phyloP scores from a whole-genome alignment of 2,113 vertebrate genomes.

The Geococcyx californianus region DNA sequence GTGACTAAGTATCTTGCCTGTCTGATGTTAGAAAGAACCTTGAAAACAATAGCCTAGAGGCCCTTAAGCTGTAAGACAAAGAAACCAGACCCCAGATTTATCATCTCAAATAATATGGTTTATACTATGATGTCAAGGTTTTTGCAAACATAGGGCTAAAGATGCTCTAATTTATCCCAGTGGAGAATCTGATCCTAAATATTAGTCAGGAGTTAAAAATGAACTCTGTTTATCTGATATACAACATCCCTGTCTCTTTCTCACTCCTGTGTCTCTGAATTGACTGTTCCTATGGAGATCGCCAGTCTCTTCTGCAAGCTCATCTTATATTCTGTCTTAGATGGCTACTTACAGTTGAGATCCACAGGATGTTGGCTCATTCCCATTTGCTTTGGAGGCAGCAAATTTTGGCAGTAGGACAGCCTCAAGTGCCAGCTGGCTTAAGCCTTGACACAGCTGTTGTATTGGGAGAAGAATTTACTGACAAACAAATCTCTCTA shows the following conservation, averaged over 20 bases:
- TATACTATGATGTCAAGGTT: slow-evolving; percentile 41
- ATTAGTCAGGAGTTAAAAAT: slow-evolving; percentile 62
- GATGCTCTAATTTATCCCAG: slow-evolving; percentile 48
- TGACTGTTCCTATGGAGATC: background rate
- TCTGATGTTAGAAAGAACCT: background rate
- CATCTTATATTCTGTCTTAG: slow-evolving; percentile 12
- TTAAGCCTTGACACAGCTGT: slow-evolving; percentile 26
- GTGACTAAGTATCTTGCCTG: slow-evolving; percentile 1
- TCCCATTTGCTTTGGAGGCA: slow-evolving; percentile 18
- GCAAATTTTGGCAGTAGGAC: background rate
- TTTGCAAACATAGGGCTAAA: slow-evolving; percentile 51
- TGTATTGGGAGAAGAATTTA: slow-evolving; percentile 15
- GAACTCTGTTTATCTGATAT: slow-evolving; percentile 21
- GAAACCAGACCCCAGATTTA: slow-evolving; percentile 37
- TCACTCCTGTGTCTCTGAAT: background rate
- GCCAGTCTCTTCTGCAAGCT: background rate
- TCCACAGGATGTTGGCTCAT: background rate
- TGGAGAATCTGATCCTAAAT: slow-evolving; percentile 47
- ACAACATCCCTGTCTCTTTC: background rate
- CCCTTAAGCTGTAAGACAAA: background rate
- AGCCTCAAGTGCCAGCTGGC: background rate
- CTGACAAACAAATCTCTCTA: background rate
- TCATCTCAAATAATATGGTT: slow-evolving; percentile 39
- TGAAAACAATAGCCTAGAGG: slow-evolving; percentile 33
- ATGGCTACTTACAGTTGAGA: slow-evolving; percentile 5